These are phyloP conservation scores for Ia io DNA, from an alignment of 2,113 vertebrate species.

Conservation along the genomic window DNA sequence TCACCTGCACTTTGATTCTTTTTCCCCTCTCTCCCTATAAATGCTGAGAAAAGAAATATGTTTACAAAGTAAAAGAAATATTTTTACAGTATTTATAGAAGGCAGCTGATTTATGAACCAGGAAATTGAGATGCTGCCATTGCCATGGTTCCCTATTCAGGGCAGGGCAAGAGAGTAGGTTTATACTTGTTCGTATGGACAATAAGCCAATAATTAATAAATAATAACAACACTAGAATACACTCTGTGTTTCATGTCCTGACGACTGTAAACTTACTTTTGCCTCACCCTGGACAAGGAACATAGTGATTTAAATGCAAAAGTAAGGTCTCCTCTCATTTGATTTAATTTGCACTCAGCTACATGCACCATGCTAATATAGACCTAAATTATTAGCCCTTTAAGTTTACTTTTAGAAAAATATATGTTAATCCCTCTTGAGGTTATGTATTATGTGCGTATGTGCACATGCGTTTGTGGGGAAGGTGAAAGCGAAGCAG, in stretches of 20 bases:
- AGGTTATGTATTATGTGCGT: background rate
- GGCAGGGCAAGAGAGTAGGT: background rate
- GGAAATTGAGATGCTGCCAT: background rate
- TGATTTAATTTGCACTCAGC: background rate
- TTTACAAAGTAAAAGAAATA: constrained; percentile 8
- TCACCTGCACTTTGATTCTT: background rate
- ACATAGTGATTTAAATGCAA: background rate
- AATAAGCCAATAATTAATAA: background rate
- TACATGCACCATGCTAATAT: background rate
- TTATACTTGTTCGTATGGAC: background rate
- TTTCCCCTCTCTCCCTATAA: background rate
- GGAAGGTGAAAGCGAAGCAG: background rate
- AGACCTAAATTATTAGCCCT: background rate
- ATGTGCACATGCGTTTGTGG: background rate
- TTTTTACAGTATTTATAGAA: constrained; percentile 19
- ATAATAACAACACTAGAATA: background rate
- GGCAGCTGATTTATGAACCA: background rate
- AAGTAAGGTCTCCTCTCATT: background rate
- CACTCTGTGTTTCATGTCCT: background rate
- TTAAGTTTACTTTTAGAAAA: background rate
- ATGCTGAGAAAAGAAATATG: background rate
- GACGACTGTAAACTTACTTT: background rate
- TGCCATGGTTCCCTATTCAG: background rate
- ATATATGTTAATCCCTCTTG: background rate
- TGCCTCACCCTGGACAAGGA: background rate